Base-by-base conservation (phyloP, 1,140 invertebrate species). In the Drosophila elegans region DNA sequence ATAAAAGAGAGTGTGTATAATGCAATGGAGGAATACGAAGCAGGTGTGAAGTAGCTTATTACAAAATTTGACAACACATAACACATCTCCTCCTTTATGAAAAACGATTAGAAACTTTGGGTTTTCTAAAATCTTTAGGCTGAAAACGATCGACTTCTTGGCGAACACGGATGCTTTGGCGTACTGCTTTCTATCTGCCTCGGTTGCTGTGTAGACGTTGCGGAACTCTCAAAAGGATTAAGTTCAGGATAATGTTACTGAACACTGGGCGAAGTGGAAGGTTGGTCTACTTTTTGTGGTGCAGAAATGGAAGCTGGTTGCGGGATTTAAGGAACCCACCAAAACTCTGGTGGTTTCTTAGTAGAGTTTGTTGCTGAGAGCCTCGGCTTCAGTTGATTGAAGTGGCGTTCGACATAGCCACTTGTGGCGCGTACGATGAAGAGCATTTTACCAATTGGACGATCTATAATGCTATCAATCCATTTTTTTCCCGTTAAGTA, bases 371-470 rank as follows among this genome's bases (percentile, higher is more conserved):
- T 41, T n/a, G 11, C 38, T 13, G 52, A 11, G 4, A 25, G 3
- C 25, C 27, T 12, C 25, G 52, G 16, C 41, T 54, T 54, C 4
- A 54, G 11, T 9, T 54, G 36, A 11, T 54, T 54, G 3, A 16
- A 41, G 41, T 41, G 29, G 6, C 29, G 29, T 7, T 32, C 7
- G 29, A 32, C 7, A 32, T 32, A 32, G 7, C 29, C 29, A 32
- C 7, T 32, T 32, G 29, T 32, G 29, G 29, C 6, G 29, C 29
- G 29, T 6, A 32, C 29, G 0, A 32, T 32, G 29, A 32, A 32
- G 7, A 32, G 29, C 29, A 32, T 32, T 32, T 32, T 32, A 6
- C 29, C 29, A 32, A 32, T 32, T 7, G 21, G 52, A 39, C 36
- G 36, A 3, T 41, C 36, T 11, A 41, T 38, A n/a, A 39, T 12